A percentile compares a stretch with the other conserved stretches of the same genome.
Conservation (phyloP, 2,797 vertebrate genomes). For the Alfaro cultratus region DNA sequence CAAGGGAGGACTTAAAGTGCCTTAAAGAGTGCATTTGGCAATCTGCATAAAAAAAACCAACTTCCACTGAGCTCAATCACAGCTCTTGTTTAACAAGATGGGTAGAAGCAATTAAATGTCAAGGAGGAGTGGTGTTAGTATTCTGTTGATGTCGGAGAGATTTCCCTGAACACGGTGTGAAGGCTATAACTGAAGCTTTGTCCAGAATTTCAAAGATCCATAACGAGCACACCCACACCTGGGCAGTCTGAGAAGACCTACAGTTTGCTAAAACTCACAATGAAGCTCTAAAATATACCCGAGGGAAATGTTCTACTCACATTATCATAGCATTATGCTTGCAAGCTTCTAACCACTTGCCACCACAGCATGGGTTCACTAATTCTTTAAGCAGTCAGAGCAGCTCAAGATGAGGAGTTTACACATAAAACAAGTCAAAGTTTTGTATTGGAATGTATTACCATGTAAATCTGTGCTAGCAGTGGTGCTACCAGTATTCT, state of each 20-base stretch:
- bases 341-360: conserved; percentile 38
- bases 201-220: conserved; percentile 51
- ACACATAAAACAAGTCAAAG: conserved; percentile 4
- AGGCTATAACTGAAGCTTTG: conserved; percentile 47
- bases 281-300: conserved; percentile 38
- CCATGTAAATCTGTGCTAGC: conserved; percentile 6
- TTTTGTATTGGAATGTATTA: conserved; percentile 3
- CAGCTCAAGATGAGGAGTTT: conserved; percentile 12
- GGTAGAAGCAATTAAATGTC: conserved; percentile 58
- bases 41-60: conserved; percentile 61
- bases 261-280: conserved; percentile 44
- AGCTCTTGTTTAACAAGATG: conserved; percentile 59
- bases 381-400: conserved; percentile 26
- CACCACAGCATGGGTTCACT: conserved; percentile 21
- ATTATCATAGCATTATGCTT: conserved; percentile 49
- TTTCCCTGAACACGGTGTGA: conserved; percentile 40
- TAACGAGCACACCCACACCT: conserved; percentile 10
- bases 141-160: conserved; percentile 45
- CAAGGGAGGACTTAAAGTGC: conserved; percentile 44
- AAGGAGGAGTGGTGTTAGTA: conserved; percentile 43
- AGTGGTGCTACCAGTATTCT: neutral
- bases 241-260: conserved; percentile 15
- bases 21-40: conserved; percentile 51
- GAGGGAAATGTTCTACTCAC: conserved; percentile 26
- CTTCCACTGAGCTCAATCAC: conserved; percentile 66